phyloP scores from a whole-genome alignment of 2,888 invertebrate genomes.

The Drosophila meridiana region DNA sequence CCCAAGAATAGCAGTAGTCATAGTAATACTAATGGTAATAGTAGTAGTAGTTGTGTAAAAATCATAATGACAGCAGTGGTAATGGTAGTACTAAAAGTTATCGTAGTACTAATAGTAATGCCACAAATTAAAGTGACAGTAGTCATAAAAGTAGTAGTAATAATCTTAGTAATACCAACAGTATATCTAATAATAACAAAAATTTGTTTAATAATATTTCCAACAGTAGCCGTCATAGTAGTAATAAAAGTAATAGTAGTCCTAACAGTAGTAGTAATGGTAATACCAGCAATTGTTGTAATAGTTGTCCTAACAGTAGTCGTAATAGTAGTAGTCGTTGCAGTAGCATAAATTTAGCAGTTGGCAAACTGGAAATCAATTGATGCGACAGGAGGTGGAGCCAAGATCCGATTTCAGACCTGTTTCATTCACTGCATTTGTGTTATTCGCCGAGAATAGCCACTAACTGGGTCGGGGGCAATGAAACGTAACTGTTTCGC shows the following conservation, averaged over 20 bases:
- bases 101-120: neutral
- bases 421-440: conserved; percentile 46
- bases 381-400: conserved; percentile 34
- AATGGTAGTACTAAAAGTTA: neutral
- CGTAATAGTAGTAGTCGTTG: neutral
- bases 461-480: conserved; percentile 81
- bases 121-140: neutral
- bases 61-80: neutral
- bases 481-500: conserved; percentile 82
- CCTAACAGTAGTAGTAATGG: neutral
- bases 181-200: too few relatives aligned
- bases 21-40: neutral
- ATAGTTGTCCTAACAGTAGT: too few relatives aligned
- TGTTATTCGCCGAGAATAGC: conserved; percentile 42
- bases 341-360: conserved; percentile 11
- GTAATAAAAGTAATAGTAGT: neutral
- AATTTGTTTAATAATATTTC: too few relatives aligned
- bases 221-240: neutral
- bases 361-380: conserved; percentile 48
- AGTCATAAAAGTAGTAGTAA: neutral
- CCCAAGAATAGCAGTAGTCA: neutral
- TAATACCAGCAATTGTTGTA: neutral
- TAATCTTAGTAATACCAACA: neutral
- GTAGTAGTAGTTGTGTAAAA: neutral
- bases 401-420: conserved; percentile 44